Percentiles rank a stretch among this genome's conserved stretches.
Conservation (phyloP, 2,113 vertebrate genomes). For the Rhizomys pruinosus region DNA sequence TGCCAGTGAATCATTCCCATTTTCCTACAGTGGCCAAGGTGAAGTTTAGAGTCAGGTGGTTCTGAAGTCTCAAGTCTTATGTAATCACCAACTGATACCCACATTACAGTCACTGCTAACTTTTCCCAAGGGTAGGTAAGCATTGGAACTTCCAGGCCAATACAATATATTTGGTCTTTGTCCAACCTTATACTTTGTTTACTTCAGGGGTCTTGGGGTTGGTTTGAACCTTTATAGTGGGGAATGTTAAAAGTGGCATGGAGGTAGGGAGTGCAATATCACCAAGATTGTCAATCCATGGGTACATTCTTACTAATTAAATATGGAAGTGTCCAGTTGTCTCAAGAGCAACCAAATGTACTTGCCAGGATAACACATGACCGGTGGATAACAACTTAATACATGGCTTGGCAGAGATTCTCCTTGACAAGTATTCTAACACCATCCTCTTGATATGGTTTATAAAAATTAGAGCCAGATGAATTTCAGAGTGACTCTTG, state of each 20-base stretch:
- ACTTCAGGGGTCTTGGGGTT: accelerated
- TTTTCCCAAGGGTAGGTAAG: not conserved
- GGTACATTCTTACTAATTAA: not conserved
- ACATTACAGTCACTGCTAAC: accelerated
- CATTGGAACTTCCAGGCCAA: not conserved
- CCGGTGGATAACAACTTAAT: not conserved
- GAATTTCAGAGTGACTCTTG: not conserved
- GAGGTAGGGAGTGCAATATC: not conserved
- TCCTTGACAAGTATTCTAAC: no score
- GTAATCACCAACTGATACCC: no score
- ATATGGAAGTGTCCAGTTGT: not conserved
- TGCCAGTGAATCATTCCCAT: not conserved
- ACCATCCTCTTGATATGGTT: not conserved
- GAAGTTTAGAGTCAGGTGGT: not conserved
- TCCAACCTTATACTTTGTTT: not conserved
- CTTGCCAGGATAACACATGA: not conserved
- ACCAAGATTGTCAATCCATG: not conserved
- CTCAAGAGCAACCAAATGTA: not conserved
- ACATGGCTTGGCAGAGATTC: not conserved
- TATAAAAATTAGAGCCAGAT: not conserved
- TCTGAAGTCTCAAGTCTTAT: not conserved
- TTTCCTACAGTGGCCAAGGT: not conserved
- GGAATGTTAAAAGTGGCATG: not conserved
- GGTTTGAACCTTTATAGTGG: not conserved
- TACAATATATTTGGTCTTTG: not conserved